Base-by-base conservation (phyloP, 2,797 vertebrate species). In the Galaxias olidus region DNA sequence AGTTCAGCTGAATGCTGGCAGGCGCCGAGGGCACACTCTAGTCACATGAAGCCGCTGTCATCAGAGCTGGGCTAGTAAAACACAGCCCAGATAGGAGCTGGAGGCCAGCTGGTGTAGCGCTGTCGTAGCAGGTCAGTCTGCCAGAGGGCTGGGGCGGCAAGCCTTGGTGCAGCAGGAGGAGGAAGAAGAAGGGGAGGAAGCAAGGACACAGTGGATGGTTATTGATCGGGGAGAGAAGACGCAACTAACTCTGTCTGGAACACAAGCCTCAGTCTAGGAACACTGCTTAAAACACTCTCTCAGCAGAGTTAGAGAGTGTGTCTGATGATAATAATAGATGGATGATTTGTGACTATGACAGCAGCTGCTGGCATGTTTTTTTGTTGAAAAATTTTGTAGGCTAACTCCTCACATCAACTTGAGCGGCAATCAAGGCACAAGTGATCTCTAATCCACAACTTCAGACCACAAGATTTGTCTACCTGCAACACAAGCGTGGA, bases 31-130 rank as follows among this genome's bases (percentile, higher is more conserved):
- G 70, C 66, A 81, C 61, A 72, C 51, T 41, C 80, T 82, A 86
- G 90, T 82, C 85, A 87, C 86, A 91, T 86, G 90, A 91, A 86
- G 86, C 74, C 84, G 72, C 80, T 84, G 80, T 88, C 82, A 82
- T 85, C 84, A 0, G 81, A 71, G 71, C 69, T 45, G 84, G 85
- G 83, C 87, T 87, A 87, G 84, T 71, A 70, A 71, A 72, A 83
- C 69, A 75, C 76, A 73, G 79, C 69, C 80, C 81, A 72, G 73
- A 73, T 83, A 68, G 64, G 67, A 56, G 71, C 78, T 75, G 30
- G 74, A 83, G 79, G 63, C 75, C 0, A 56, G 78, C 74, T 71
- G 68, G 84, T 81, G 82, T 77, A 45, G 1, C 88, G 85, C 89
- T 88, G 88, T 91, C 90, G 88, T 78, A 54, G 1, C 71, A 77